phyloP scores from a whole-genome alignment of 2,113 vertebrate species.

The Prietella phreatophila region DNA sequence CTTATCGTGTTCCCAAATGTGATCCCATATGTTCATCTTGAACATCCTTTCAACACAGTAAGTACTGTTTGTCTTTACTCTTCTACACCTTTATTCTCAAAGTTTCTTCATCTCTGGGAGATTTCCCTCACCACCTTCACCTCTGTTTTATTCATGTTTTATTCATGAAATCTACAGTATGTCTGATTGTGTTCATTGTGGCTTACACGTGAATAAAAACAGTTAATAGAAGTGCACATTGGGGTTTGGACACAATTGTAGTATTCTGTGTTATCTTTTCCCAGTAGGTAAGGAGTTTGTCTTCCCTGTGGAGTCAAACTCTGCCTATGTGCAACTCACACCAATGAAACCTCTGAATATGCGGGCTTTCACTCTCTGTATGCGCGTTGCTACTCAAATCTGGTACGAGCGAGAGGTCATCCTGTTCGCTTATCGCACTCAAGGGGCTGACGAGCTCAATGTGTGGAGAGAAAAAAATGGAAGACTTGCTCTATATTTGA shows the following conservation, averaged over 20 bases:
- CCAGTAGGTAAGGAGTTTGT: conserved; percentile 62
- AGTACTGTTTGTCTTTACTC: no score
- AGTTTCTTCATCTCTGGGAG: no score
- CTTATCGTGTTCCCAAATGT: no score
- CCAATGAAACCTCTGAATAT: conserved; percentile 68
- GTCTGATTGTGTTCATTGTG: no score
- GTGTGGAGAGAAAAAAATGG: conserved; percentile 69
- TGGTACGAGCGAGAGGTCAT: conserved; percentile 63
- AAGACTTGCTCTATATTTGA: conserved; percentile 66
- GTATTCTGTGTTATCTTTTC: neutral
- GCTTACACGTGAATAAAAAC: neutral
- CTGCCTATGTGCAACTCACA: conserved; percentile 68
- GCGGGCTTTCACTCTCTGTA: conserved; percentile 73
- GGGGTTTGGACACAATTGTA: neutral
- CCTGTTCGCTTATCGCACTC: conserved; percentile 74
- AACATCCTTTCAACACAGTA: no score
- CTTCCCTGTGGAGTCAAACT: conserved; percentile 71
- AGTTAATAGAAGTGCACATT: neutral
- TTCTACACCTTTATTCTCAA: no score
- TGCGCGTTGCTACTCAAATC: conserved; percentile 68
- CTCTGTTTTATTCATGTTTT: no score
- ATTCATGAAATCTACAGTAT: no score
- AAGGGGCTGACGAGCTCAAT: conserved; percentile 70
- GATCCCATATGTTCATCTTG: no score
- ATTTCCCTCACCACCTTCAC: no score